These are phyloP conservation scores for Psittacula derbiana DNA, from an alignment of 2,797 vertebrate genomes.

Conservation along the genomic window DNA sequence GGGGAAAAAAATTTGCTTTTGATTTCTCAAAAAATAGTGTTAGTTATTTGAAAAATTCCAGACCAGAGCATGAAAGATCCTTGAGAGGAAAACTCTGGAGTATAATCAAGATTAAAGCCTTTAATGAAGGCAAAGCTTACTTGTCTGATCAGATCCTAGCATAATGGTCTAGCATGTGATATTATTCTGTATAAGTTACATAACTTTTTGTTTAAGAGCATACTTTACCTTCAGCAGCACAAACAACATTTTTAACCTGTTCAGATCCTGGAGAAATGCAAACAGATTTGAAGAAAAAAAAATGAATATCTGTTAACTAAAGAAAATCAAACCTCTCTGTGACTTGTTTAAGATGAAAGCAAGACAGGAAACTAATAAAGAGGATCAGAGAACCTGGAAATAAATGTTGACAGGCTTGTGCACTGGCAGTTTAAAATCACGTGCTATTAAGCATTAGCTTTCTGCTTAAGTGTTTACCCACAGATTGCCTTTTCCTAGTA, in stretches of 20 bases:
- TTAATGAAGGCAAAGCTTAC: slow-evolving; percentile 62
- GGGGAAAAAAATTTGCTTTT: neutral
- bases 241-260: slow-evolving; percentile 43
- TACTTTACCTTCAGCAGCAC: neutral
- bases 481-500: slow-evolving; percentile 33
- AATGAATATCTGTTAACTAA: neutral
- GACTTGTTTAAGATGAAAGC: slow-evolving; percentile 23
- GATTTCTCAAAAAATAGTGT: neutral
- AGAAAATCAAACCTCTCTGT: slow-evolving; percentile 26
- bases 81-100: neutral
- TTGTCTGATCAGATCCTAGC: slow-evolving; percentile 58
- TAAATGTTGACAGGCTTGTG: slow-evolving; percentile 47
- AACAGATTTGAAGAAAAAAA: neutral
- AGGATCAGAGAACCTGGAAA: slow-evolving; percentile 60
- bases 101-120: slow-evolving; percentile 60
- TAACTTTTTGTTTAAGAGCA: slow-evolving; percentile 44
- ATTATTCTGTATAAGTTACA: slow-evolving; percentile 46
- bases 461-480: slow-evolving; percentile 39
- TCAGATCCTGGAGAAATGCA: neutral
- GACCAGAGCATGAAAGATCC: neutral
- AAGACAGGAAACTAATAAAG: slow-evolving; percentile 59
- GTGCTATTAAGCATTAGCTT: slow-evolving; percentile 41
- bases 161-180: slow-evolving; percentile 47
- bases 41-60: slow-evolving; percentile 42
- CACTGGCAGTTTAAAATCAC: slow-evolving; percentile 27